Conservation (phyloP, 2,888 invertebrate species). For the Rhaphigaster nebulosa region DNA sequence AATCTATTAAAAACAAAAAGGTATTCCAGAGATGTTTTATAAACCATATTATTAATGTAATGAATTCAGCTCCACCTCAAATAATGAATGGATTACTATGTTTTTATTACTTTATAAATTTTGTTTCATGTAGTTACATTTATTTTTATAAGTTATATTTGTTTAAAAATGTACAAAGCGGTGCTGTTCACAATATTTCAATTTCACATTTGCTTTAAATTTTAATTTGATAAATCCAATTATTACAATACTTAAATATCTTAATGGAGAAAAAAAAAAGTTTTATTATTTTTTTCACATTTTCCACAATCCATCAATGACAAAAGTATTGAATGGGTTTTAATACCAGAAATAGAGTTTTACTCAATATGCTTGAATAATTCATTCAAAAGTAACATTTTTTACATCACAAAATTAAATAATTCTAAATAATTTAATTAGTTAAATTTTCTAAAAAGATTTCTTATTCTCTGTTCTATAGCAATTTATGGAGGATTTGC, state of each 20-base stretch:
- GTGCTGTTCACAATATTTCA: background rate
- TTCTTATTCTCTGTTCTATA: slow-evolving; percentile 67
- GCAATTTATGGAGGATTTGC: slow-evolving; percentile 95
- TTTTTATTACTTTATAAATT: too few species aligned
- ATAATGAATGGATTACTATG: background rate
- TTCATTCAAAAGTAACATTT: background rate
- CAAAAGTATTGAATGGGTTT: background rate
- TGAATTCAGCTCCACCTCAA: background rate
- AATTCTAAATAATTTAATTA: background rate
- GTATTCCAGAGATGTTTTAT: too few species aligned
- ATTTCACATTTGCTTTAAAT: background rate
- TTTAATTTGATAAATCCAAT: background rate
- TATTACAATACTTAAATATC: background rate
- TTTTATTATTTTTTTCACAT: background rate
- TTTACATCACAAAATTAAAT: background rate
- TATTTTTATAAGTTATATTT: too few species aligned
- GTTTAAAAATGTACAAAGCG: too few species aligned
- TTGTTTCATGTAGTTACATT: too few species aligned
- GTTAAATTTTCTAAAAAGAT: background rate
- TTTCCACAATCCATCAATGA: background rate
- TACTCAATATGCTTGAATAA: background rate
- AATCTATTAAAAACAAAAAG: background rate
- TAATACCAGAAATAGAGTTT: background rate
- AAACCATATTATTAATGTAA: background rate
- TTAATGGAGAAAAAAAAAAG: background rate